A percentile compares a stretch with the other conserved stretches of the same genome.
Evolutionary conservation across 1,140 invertebrate genomes (phyloP).

Genomic region (Tetramorium parvispinum): DNA sequence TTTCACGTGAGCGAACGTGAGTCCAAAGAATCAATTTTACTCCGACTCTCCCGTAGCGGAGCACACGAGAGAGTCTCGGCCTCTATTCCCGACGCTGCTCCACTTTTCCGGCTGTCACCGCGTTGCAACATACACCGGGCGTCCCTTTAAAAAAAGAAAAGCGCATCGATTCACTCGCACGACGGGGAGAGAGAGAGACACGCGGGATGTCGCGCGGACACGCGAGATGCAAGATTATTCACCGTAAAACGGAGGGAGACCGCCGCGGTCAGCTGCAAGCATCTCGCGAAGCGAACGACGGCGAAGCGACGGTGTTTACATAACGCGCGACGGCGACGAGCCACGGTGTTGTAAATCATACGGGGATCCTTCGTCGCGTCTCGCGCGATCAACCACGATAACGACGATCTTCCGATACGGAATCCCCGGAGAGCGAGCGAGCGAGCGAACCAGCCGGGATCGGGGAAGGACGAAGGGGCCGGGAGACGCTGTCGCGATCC

Average conservation of each 20-base stretch:
- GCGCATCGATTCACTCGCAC: conserved; percentile 9
- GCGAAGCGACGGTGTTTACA: conserved; percentile 24
- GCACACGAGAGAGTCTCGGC: neutral
- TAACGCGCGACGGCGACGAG: conserved; percentile 5
- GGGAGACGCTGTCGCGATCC: no score
- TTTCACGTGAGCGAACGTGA: neutral
- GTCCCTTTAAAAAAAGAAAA: neutral
- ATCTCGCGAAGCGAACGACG: neutral
- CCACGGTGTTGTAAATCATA: conserved; percentile 17
- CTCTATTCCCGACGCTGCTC: neutral
- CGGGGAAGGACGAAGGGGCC: no score
- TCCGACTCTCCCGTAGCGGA: neutral
- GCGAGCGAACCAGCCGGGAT: neutral
- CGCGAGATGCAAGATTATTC: neutral
- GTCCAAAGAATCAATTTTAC: neutral
- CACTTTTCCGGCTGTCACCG: conserved; percentile 14
- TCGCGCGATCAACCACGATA: neutral
- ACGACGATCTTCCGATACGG: neutral
- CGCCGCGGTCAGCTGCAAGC: neutral
- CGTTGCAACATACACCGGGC: neutral
- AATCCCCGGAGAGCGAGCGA: neutral
- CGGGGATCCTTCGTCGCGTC: neutral
- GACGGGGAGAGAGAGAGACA: neutral
- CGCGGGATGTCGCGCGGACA: neutral
- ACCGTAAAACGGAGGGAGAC: neutral